Evolutionary conservation across 2,888 invertebrate species (phyloP).

Genomic region (Rhagonycha lutea): DNA sequence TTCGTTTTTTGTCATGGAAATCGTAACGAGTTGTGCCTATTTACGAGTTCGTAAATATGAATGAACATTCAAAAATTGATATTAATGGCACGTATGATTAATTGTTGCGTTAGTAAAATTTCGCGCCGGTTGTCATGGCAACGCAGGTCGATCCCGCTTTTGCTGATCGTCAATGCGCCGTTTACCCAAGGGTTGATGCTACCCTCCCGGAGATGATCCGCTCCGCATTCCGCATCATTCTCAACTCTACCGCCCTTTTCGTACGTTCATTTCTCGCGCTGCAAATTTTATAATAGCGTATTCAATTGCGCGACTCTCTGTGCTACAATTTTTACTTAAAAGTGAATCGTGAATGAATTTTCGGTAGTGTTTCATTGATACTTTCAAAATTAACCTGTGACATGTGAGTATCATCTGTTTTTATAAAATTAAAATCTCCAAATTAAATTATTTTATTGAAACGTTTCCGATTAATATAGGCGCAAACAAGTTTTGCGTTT

Average conservation of each 20-base stretch:
- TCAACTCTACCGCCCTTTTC: constrained; percentile 27
- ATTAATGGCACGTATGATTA: constrained; percentile 21
- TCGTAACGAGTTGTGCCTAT: not conserved
- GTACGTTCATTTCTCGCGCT: constrained; percentile 30
- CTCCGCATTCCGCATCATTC: constrained; percentile 31
- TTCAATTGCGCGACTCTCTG: constrained; percentile 15
- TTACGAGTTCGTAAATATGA: not conserved
- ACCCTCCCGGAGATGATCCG: constrained; percentile 33
- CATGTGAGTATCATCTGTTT: constrained; percentile 1
- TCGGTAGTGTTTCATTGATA: not conserved
- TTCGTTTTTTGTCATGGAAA: not conserved
- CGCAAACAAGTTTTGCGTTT: not conserved
- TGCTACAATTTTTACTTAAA: not conserved
- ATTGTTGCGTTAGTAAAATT: constrained; percentile 36
- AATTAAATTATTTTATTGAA: not conserved
- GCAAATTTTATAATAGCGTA: constrained; percentile 26
- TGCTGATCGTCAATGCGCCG: constrained; percentile 44
- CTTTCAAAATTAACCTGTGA: not conserved
- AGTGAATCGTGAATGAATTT: not conserved
- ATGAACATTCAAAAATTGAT: constrained; percentile 6
- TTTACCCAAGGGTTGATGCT: constrained; percentile 39
- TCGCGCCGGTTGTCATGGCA: constrained; percentile 52
- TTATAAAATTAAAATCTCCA: not conserved
- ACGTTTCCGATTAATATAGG: not conserved
- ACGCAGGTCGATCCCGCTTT: constrained; percentile 51